A percentile compares a stretch with the other conserved stretches of the same genome.
Conservation (phyloP, 2,113 vertebrate genomes). For the Oreotragus oreotragus region DNA sequence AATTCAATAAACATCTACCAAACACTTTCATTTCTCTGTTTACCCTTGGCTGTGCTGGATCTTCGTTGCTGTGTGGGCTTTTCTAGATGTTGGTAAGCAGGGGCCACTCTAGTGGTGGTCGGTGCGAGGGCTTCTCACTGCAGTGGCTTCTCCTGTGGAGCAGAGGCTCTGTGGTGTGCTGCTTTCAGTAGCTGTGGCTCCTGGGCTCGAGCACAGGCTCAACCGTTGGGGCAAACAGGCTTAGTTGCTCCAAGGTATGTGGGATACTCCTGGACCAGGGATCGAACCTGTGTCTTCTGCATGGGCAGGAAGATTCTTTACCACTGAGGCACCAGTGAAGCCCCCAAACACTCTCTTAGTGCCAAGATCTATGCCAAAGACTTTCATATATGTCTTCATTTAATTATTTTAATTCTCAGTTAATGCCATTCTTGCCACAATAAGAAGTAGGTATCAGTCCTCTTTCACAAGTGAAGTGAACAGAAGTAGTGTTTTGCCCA, state of each 20-base stretch:
- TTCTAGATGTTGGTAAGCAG: background rate
- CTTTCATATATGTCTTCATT: background rate
- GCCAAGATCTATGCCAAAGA: background rate
- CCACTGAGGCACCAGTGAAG: background rate
- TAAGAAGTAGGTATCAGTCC: background rate
- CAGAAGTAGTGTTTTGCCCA: background rate
- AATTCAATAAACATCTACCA: background rate
- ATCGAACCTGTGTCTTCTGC: background rate
- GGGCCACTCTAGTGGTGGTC: background rate
- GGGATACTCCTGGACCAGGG: background rate
- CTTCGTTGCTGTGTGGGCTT: background rate
- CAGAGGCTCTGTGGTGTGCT: background rate
- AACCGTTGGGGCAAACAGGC: background rate
- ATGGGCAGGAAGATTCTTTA: background rate
- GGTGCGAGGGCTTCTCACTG: background rate
- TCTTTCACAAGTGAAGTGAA: background rate
- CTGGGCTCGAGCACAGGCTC: background rate
- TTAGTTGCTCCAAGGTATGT: background rate
- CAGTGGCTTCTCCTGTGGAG: background rate
- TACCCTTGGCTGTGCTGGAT: background rate
- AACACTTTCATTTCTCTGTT: background rate
- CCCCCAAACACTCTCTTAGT: background rate
- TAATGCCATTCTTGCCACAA: background rate
- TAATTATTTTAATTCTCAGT: background rate
- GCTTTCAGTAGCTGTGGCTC: background rate